Evolutionary conservation across 2,888 invertebrate species (phyloP), one percentile per base, ranked within the genome.

Genomic region (Himalopsyche anomala): DNA sequence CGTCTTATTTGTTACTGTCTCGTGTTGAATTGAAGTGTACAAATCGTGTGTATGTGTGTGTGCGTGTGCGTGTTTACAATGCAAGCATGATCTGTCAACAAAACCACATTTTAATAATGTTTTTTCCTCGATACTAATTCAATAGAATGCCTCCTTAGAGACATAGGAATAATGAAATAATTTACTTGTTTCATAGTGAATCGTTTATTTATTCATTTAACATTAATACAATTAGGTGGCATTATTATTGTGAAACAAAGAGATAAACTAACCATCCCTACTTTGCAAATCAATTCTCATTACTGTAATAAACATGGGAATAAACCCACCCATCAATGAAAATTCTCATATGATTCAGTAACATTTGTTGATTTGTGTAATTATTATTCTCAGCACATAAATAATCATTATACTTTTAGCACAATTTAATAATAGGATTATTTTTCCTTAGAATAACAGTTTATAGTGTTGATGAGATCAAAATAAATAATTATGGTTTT

Each of bases 11-110:
- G 74, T 74, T 74, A 38, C 15, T 74, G 74, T 74, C 74, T 74
- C 74, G 74, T 74, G 74, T 74, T 74, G 69, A 69, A 69, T 69
- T 69, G 74, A 74, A 74, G 74, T 74, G 74, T 74, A 74, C 74
- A 74, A 74, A 74, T 12, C 15, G 74, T 15, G 74, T 74, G 74
- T 74, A 36, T 74, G 74, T 36, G 74, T 69, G 56, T 28, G 74
- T 74, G 74, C 74, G 56, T 28, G 74, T 74, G 74, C 74, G 74
- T 74, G 74, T 74, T 74, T 36, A 74, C 9, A 74, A 74, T 74
- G 38, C 74, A 74, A 74, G 74, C 74, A 74, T 74, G 74, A 74
- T 74, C 74, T 74, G 74, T 74, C 36, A 74, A 74, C 74, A 74
- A 74, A 69, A 74, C 38, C 28, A 74, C 74, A 74, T 74, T 36